Evolutionary conservation across 1,140 invertebrate genomes (phyloP).

Genomic region (Drosophila bocqueti): DNA sequence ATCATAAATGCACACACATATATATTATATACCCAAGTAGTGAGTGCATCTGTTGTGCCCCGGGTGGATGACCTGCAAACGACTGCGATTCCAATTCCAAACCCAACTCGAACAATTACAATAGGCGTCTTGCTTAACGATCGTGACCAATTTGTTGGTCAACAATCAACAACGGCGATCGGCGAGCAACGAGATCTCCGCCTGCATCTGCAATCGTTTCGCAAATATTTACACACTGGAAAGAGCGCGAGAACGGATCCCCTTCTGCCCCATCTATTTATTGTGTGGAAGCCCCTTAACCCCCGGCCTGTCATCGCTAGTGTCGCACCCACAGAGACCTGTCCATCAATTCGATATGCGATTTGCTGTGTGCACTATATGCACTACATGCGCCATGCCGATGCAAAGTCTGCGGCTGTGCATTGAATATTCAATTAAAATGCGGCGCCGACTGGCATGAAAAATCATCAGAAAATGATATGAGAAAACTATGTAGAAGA

Average conservation of each 20-base stretch:
- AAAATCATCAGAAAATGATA: constrained; percentile 20
- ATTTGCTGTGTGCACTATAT: constrained; percentile 10
- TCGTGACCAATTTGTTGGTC: constrained; percentile 83
- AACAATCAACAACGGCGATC: constrained; percentile 60
- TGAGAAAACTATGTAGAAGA: not conserved
- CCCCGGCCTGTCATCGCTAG: constrained; percentile 17
- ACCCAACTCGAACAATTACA: constrained; percentile 36
- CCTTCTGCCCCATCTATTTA: constrained; percentile 42
- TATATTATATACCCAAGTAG: constrained; percentile 3
- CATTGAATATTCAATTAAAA: constrained; percentile 74
- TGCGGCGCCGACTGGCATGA: constrained; percentile 30
- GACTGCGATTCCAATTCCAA: constrained; percentile 38
- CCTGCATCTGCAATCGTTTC: constrained; percentile 42
- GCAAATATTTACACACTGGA: constrained; percentile 75
- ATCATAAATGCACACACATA: constrained; percentile 17
- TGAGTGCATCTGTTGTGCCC: constrained; percentile 40
- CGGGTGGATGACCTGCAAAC: constrained; percentile 64
- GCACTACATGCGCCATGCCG: constrained; percentile 27
- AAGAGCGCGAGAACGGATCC: constrained; percentile 51
- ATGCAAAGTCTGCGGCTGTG: constrained; percentile 39
- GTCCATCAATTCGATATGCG: constrained; percentile 63
- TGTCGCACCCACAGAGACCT: constrained; percentile 37
- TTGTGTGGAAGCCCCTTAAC: constrained; percentile 1
- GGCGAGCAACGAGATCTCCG: constrained; percentile 31
- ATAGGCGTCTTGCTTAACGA: constrained; percentile 75